A percentile compares a stretch with the other conserved stretches of the same genome.
Evolutionary conservation across 2,113 vertebrate species (phyloP).

Genomic region (Hippocampus comes): DNA sequence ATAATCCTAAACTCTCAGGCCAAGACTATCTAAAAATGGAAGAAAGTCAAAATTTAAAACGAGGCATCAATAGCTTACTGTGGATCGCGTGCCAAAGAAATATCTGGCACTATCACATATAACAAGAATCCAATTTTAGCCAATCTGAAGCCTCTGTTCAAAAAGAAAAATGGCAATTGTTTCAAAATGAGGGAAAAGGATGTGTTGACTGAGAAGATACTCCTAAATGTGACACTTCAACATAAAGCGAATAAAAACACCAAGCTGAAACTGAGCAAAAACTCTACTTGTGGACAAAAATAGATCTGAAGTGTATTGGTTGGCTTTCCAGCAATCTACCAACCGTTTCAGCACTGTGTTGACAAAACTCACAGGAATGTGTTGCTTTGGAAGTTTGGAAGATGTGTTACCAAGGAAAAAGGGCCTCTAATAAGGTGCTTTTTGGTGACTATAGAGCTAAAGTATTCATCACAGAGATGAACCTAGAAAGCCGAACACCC

Average conservation of each 20-base stretch:
- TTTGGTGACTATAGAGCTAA: background rate
- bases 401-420: constrained; percentile 9
- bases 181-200: background rate
- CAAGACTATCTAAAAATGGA: too few species aligned
- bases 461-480: background rate
- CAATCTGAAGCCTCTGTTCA: background rate
- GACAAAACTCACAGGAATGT: background rate
- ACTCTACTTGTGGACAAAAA: background rate
- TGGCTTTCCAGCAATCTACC: constrained; percentile 5
- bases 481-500: background rate
- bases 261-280: background rate
- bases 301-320: background rate
- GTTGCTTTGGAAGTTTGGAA: constrained; percentile 7
- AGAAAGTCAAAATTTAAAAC: too few species aligned
- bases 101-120: background rate
- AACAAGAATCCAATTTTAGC: background rate
- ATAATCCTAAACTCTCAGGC: too few species aligned
- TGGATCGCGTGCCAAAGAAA: background rate
- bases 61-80: background rate
- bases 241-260: background rate
- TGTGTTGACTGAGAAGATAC: background rate
- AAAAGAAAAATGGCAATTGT: background rate
- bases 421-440: background rate
- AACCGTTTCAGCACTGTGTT: background rate
- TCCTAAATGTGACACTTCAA: constrained; percentile 1